A percentile compares a stretch with the other conserved stretches of the same genome.
phyloP scores from a whole-genome alignment of 2,113 vertebrate genomes.

The Tetraodon nigroviridis region DNA sequence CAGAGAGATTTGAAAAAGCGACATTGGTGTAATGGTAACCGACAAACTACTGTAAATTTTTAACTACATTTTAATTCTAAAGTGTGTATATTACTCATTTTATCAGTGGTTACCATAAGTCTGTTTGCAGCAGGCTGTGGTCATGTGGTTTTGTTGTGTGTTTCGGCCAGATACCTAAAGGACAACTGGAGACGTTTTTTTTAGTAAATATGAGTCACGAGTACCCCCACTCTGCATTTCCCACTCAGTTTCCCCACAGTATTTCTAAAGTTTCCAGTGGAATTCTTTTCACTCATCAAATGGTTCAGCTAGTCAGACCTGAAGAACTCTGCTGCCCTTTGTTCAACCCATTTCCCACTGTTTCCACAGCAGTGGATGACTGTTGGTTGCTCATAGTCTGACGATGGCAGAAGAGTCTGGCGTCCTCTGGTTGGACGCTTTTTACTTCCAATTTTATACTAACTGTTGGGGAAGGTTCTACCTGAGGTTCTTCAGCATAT shows the following conservation, averaged over 20 bases:
- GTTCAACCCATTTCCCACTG: conserved; percentile 8
- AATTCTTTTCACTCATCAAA: not conserved
- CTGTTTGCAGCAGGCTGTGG: not conserved
- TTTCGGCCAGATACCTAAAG: conserved; percentile 5
- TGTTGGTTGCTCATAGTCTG: not conserved
- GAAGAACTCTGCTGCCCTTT: not conserved
- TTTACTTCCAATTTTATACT: not conserved
- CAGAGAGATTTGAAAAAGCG: not conserved
- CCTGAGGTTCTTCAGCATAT: no score
- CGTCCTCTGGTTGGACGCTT: not conserved
- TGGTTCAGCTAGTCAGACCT: not conserved
- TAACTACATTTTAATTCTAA: not conserved
- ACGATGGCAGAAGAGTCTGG: conserved; percentile 27
- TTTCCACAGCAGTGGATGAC: not conserved
- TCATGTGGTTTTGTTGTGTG: not conserved
- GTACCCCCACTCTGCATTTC: not conserved
- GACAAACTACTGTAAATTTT: not conserved
- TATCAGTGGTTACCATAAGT: not conserved
- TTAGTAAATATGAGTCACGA: conserved; percentile 2
- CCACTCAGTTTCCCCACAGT: not conserved
- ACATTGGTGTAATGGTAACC: not conserved
- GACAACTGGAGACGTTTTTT: not conserved
- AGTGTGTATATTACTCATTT: not conserved
- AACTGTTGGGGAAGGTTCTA: no score
- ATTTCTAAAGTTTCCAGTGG: not conserved